These are phyloP conservation scores for Anabas testudineus DNA, from an alignment of 2,797 vertebrate species.

Conservation along the genomic window DNA sequence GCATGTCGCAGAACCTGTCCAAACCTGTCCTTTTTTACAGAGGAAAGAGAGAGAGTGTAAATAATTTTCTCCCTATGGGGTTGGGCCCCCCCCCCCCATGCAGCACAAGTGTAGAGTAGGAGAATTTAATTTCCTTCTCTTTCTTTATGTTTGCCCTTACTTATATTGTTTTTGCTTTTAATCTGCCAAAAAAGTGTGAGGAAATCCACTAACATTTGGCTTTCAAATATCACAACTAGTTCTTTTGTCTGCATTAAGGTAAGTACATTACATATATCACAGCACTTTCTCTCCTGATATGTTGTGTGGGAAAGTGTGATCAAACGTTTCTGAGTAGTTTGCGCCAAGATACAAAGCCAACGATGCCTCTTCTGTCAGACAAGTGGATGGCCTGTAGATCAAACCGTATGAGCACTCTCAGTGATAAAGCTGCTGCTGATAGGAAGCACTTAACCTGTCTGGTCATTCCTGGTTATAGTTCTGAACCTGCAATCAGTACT, in stretches of 20 bases:
- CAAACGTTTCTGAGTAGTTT: slow-evolving; percentile 24
- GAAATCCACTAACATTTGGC: not conserved
- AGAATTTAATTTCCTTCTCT: not conserved
- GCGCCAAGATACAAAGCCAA: slow-evolving; percentile 12
- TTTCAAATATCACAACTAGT: not conserved
- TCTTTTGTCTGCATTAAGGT: not conserved
- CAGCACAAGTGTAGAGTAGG: not conserved
- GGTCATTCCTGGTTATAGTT: slow-evolving; percentile 65
- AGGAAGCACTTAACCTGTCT: slow-evolving; percentile 80
- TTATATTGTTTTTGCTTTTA: not conserved
- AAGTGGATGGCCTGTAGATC: slow-evolving; percentile 58
- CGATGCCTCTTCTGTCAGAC: slow-evolving; percentile 40
- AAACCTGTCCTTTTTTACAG: slow-evolving; percentile 16
- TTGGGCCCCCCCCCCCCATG: slow-evolving; percentile 9
- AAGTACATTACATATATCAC: not conserved
- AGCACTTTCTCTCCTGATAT: not conserved
- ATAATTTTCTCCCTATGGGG: slow-evolving; percentile 29
- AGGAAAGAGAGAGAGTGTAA: slow-evolving; percentile 28
- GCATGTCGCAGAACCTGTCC: not conserved
- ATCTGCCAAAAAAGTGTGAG: not conserved
- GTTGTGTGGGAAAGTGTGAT: not conserved
- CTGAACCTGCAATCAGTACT: slow-evolving; percentile 74
- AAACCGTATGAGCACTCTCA: slow-evolving; percentile 65
- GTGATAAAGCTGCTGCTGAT: slow-evolving; percentile 78
- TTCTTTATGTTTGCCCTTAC: not conserved